Base-by-base conservation (phyloP, 2,797 vertebrate genomes). In the Myotis myotis region DNA sequence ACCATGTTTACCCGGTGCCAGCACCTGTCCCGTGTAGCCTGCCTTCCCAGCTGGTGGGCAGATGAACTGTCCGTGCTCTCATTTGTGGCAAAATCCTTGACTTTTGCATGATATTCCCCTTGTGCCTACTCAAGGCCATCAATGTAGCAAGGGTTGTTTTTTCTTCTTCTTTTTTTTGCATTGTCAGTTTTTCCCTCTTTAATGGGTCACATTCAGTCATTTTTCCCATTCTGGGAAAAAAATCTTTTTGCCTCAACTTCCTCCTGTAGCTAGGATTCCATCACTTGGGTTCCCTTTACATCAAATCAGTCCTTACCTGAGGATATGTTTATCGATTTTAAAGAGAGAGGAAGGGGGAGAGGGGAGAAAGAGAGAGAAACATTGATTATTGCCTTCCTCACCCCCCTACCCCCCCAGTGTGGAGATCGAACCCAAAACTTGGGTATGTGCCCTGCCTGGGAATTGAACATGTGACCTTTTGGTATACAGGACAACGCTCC, bases 1-100 rank as follows among this genome's bases (percentile, higher is more conserved):
- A 3, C 19, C 38, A 6, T 8, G 6, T 33, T 25, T 22, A 19
- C 4, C 44, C 15, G 22, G 11, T 0, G 0, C 19, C 25, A n/a
- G 16, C 44, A 72, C 72, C 44, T 79, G 1, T 33, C 17, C 9
- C 10, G 0, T 17, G 49, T 13, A 47, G 49, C 17, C 49, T 19
- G 25, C 74, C 51, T 51, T 28, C 41, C 22, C 23, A 22, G 22
- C 60, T 66, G 0, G 38, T 36, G n/a, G 19, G 44, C 16, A 30
- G 25, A 9, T 41, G 41, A 23, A 3, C 44, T 33, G 23, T 36
- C 33, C 11, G 1, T 47, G 5, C n/a, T 30, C 36, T 89, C 10
- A n/a, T 22, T 51, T 82, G 57, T 2, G 30, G 71, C 30, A 33
- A 47, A 36, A n/a, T 64, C 44, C 41, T 92, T 23, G n/a, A 49